A percentile compares a stretch with the other conserved stretches of the same genome.
Evolutionary conservation across 1,140 invertebrate genomes (phyloP).

Genomic region (Rhopalosiphum padi): DNA sequence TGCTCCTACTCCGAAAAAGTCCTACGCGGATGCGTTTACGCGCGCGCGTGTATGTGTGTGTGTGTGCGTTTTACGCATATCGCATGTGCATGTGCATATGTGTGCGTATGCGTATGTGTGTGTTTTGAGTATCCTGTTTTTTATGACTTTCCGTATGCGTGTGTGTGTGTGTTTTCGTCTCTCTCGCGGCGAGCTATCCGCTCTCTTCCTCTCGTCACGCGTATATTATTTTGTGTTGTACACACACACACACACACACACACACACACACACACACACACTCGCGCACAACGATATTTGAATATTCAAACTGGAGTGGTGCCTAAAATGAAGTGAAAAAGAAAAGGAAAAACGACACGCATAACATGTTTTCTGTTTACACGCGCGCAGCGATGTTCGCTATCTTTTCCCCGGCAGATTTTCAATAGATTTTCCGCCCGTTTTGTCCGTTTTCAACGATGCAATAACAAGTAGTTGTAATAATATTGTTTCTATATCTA

Average conservation of each 20-base stretch:
- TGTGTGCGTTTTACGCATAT: constrained; percentile 32
- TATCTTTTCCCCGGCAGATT: neutral
- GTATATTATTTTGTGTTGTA: no score
- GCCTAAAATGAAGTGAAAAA: neutral
- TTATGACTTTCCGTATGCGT: constrained; percentile 35
- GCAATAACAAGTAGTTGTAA: neutral
- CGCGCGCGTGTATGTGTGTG: neutral
- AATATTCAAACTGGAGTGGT: constrained; percentile 33
- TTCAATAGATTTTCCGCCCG: neutral
- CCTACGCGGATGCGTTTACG: neutral
- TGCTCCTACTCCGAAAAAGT: constrained; percentile 33
- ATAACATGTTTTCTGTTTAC: constrained; percentile 28
- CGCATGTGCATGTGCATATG: constrained; percentile 47
- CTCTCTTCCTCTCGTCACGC: constrained; percentile 6
- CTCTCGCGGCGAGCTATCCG: neutral
- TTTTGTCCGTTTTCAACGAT: neutral
- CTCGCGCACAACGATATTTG: neutral
- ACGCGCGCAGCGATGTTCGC: neutral
- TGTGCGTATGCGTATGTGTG: constrained; percentile 22
- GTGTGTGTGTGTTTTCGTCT: constrained; percentile 3
- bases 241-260: neutral
- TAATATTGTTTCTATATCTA: neutral
- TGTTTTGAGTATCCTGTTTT: constrained; percentile 50
- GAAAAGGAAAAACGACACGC: constrained; percentile 32
- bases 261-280: neutral